Percentiles rank a stretch among this genome's conserved stretches.
These are phyloP conservation scores for Didymodactylos carnosus DNA, from an alignment of 2,888 invertebrate species.

Conservation along the genomic window DNA sequence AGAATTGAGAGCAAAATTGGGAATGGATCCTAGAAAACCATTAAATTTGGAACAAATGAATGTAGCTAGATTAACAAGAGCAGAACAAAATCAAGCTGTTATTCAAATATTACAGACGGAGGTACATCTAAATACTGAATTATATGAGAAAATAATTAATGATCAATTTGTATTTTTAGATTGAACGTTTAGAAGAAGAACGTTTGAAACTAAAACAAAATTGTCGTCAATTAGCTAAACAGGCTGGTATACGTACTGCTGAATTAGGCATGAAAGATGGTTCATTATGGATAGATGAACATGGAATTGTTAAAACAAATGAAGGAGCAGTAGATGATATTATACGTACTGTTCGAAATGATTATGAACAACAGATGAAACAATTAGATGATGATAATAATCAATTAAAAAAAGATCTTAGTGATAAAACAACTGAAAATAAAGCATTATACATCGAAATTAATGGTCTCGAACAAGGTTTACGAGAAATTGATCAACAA, in stretches of 20 bases:
- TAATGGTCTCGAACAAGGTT: conserved; percentile 22
- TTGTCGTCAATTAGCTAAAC: conserved; percentile 36
- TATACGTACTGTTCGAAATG: background rate
- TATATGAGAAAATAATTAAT: background rate
- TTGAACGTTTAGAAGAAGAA: conserved; percentile 48
- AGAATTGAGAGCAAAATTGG: conserved; percentile 32
- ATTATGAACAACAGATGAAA: conserved; percentile 26
- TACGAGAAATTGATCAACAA: conserved; percentile 25
- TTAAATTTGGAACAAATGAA: conserved; percentile 22
- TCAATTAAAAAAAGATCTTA: conserved; percentile 21
- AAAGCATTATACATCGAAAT: background rate
- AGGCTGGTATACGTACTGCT: conserved; percentile 27
- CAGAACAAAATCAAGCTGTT: conserved; percentile 41
- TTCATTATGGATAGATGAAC: background rate
- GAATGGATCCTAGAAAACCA: conserved; percentile 31
- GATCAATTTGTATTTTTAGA: conserved; percentile 19
- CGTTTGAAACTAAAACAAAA: conserved; percentile 51
- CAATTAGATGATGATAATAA: conserved; percentile 20
- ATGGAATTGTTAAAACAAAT: conserved; percentile 12
- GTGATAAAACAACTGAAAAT: background rate
- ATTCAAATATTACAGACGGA: conserved; percentile 40
- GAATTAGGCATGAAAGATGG: conserved; percentile 15
- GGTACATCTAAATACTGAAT: conserved; percentile 19
- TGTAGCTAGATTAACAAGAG: background rate
- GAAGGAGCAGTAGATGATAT: conserved; percentile 13